Evolutionary conservation across 2,888 invertebrate genomes (phyloP).

Genomic region (Proisotoma minuta): DNA sequence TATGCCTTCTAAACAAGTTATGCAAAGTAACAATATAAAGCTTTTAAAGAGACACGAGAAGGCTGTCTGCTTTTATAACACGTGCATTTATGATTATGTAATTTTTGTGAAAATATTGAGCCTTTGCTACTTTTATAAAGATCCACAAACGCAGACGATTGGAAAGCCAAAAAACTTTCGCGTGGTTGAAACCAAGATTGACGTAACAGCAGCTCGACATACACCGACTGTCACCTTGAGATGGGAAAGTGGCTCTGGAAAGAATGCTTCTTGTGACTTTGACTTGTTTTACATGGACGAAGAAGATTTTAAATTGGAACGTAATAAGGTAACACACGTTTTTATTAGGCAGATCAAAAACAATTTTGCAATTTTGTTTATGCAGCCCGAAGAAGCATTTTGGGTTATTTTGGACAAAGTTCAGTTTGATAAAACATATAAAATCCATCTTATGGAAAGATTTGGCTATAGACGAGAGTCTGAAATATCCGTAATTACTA

Average conservation of each 20-base stretch:
- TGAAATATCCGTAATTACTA: background rate
- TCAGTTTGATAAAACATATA: constrained; percentile 24
- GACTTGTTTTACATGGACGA: constrained; percentile 35
- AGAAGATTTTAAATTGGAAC: constrained; percentile 19
- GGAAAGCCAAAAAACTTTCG: constrained; percentile 19
- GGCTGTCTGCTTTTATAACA: no score
- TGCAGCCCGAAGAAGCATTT: constrained; percentile 32
- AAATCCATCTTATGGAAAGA: constrained; percentile 24
- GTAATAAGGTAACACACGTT: constrained; percentile 8
- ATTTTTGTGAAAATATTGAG: no score
- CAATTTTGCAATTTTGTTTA: background rate
- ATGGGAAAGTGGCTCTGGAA: constrained; percentile 37
- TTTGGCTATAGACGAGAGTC: constrained; percentile 18
- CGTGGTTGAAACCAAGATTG: constrained; percentile 12
- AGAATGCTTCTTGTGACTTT: constrained; percentile 36
- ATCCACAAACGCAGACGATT: constrained; percentile 5
- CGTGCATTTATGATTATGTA: no score
- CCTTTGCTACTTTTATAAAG: no score
- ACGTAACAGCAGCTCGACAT: constrained; percentile 12
- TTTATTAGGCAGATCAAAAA: background rate
- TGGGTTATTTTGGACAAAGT: constrained; percentile 23
- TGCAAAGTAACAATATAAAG: no score
- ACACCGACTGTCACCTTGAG: constrained; percentile 22
- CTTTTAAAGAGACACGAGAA: no score
- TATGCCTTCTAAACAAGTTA: no score